Conservation (phyloP, 2,888 invertebrate species). For the Polylopha cassiicola region DNA sequence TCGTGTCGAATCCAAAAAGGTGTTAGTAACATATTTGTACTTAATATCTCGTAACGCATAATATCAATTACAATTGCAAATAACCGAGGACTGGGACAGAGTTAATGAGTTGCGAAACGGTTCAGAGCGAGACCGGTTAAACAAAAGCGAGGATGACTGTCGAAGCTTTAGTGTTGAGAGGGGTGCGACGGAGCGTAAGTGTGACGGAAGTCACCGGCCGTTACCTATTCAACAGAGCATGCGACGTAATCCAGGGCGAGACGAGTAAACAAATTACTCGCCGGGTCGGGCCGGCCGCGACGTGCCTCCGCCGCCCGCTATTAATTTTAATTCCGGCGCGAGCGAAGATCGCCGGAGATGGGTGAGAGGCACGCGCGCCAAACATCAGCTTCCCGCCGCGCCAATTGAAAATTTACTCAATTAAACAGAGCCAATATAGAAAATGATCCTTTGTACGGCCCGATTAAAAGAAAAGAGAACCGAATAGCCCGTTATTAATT, state of each 20-base stretch:
- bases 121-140: too few species aligned
- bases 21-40: too few species aligned
- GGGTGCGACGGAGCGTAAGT: conserved; percentile 19
- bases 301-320: conserved; percentile 59
- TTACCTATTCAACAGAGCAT: conserved; percentile 70
- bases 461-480: neutral
- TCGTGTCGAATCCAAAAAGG: too few species aligned
- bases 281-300: conserved; percentile 51
- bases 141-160: too few species aligned
- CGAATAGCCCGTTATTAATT: conserved; percentile 19
- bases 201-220: conserved; percentile 50
- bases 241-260: conserved; percentile 70
- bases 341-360: conserved; percentile 66
- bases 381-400: conserved; percentile 33
- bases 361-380: conserved; percentile 61
- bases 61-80: too few species aligned
- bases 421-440: too few species aligned
- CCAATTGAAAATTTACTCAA: conserved; percentile 29
- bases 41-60: too few species aligned
- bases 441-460: too few species aligned
- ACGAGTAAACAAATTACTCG: conserved; percentile 74
- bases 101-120: too few species aligned
- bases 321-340: conserved; percentile 73
- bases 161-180: conserved; percentile 8
- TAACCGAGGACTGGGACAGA: too few species aligned